Conservation (phyloP, 2,888 invertebrate genomes). For the Teleiodes luculella region DNA sequence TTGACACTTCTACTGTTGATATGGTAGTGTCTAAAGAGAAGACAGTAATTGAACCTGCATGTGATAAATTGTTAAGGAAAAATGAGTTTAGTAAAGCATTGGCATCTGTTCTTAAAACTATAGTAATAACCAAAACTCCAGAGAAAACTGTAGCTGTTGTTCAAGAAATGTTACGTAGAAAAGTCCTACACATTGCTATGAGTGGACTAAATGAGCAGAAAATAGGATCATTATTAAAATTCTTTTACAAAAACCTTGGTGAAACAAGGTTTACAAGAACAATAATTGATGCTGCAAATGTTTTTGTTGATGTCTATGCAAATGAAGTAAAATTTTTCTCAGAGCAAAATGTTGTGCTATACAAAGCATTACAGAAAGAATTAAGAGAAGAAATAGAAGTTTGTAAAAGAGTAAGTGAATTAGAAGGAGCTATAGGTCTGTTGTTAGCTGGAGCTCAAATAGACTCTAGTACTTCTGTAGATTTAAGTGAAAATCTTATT, state of each 20-base stretch:
- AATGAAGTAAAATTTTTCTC: conserved; percentile 80
- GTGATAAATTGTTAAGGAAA: conserved; percentile 85
- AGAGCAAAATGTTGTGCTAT: conserved; percentile 79
- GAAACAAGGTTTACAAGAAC: conserved; percentile 86
- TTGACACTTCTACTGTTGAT: conserved; percentile 58
- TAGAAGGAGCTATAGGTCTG: conserved; percentile 85
- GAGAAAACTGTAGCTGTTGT: conserved; percentile 88
- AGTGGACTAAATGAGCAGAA: conserved; percentile 83
- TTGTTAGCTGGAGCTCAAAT: conserved; percentile 80
- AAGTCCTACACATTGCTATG: conserved; percentile 86
- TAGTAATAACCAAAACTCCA: conserved; percentile 82
- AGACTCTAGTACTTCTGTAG: conserved; percentile 53
- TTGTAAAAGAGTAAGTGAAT: conserved; percentile 79
- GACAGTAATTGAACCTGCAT: conserved; percentile 68
- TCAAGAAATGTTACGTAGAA: conserved; percentile 91
- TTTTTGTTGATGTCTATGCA: conserved; percentile 87
- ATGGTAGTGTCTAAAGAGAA: conserved; percentile 64
- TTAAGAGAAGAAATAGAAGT: conserved; percentile 84
- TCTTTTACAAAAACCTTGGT: conserved; percentile 85
- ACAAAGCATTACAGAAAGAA: conserved; percentile 79
- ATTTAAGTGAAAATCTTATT: conserved; percentile 47
- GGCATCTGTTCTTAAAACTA: conserved; percentile 81
- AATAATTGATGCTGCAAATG: conserved; percentile 85
- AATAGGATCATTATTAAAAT: conserved; percentile 83
- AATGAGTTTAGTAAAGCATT: conserved; percentile 91